Base-by-base conservation (phyloP, 2,797 vertebrate species). In the Danionella dracula region DNA sequence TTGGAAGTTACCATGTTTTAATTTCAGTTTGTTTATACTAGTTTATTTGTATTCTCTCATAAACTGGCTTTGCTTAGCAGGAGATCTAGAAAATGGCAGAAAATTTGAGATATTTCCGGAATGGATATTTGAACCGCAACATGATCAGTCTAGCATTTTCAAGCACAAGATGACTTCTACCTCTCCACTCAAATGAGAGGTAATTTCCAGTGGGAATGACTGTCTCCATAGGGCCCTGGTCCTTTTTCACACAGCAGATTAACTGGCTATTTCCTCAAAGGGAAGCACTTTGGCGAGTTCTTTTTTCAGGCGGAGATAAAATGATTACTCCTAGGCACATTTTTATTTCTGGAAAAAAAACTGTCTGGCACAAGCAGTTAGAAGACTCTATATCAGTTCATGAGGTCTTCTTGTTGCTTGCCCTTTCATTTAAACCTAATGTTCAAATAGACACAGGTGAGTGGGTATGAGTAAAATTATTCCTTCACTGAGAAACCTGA, bases 291-390 rank as follows among this genome's bases (percentile, higher is more conserved):
- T 20, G 20, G 60, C 44, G 21, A 40, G 10, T 50, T 62, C 45
- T 15, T 21, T 68, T 64, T 70, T 58, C 57, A 61, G 19, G 40
- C 12, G 54, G 49, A 58, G 6, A 49, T 23, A 13, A 48, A 71
- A 31, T 41, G 56, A 71, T 79, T 73, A 78, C 76, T 82, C 71
- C 56, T 27, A 37, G 71, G 46, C 70, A 37, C 44, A 50, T 1
- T 59, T 44, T 61, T n/a, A 56, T 79, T 73, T 66, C n/a, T 55
- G 11, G 27, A 29, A 19, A 34, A 35, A 21, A 37, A 45, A 16
- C 54, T 17, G 37, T 21, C 63, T 56, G 68, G 40, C 42, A 32
- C 51, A 49, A 5, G 20, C 19, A 5, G 27, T 15, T 16, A 41
- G 32, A 44, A n/a, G 31, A 35, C 31, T 45, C 11, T 7, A 12